Evolutionary conservation across 1,140 invertebrate genomes (phyloP).

Genomic region (Drosophila simulans): DNA sequence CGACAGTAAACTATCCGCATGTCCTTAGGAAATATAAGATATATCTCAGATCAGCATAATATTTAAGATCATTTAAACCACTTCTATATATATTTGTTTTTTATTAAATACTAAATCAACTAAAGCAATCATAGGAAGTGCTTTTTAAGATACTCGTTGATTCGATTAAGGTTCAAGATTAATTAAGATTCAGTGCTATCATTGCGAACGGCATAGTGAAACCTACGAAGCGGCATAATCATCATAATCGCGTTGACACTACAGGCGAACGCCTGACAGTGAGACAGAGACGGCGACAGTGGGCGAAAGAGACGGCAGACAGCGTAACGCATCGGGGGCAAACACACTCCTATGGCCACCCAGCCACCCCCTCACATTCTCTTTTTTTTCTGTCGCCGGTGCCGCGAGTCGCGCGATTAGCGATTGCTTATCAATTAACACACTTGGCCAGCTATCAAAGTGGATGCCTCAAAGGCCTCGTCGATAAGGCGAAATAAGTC

Average conservation of each 20-base stretch:
- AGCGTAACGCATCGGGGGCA: conserved; percentile 22
- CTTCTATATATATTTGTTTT: no score
- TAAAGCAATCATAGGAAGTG: no score
- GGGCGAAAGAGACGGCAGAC: neutral
- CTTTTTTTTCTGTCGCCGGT: neutral
- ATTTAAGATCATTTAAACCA: no score
- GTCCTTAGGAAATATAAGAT: no score
- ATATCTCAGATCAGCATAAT: no score
- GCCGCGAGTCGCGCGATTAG: conserved; percentile 29
- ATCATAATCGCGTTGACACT: conserved; percentile 75
- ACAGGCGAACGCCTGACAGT: conserved; percentile 29
- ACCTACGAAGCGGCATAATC: conserved; percentile 64
- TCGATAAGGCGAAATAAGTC: conserved; percentile 50
- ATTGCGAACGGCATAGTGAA: conserved; percentile 14
- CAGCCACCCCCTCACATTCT: neutral
- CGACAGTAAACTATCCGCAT: no score
- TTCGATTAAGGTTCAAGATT: no score
- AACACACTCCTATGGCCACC: neutral
- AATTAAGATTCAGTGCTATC: neutral
- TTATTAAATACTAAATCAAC: no score
- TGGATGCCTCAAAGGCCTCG: conserved; percentile 19
- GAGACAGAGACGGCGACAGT: neutral
- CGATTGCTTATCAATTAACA: conserved; percentile 72
- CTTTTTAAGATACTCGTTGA: no score
- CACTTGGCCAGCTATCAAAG: conserved; percentile 68